Evolutionary conservation across 2,113 vertebrate genomes (phyloP), one percentile per base, ranked within the genome.

Genomic region (Myotis brandtii): DNA sequence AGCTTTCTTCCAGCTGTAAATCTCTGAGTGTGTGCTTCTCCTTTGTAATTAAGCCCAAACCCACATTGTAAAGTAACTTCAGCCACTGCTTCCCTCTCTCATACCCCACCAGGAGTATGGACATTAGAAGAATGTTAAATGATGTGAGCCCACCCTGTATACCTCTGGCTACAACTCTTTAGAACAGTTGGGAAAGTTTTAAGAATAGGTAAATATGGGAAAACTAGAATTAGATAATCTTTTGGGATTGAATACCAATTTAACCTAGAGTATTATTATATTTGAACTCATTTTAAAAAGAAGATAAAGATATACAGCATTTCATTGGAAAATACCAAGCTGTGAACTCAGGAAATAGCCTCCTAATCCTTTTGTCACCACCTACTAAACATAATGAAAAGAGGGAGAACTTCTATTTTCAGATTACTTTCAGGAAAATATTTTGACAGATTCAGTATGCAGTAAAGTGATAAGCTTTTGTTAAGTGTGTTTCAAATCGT

Each of bases 391-490:
- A 93, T 92, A 92, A 96, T 97, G 96, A 98, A 98, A 98, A 97
- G 97, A 97, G 80, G 46, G 86, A 97, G 66, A 96, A 97, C 85
- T 98, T 97, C 83, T 98, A 89, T 98, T 98, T 98, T 97, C 91
- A 76, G 91, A 95, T 98, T 97, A 95, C 86, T 98, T 97, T 91
- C 96, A 97, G 89, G 96, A 98, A 98, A 98, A 98, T 98, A 98
- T 98, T 99, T 98, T 98, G 98, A 98, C 84, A 97, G 96, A 93
- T 98, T 98, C 97, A 97, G 97, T 97, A 96, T 91, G 95, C 92
- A 93, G 90, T 83, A 64, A 96, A 98, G 97, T 94, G 97, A 98
- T 98, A 98, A 98, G 98, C 96, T 98, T 98, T 98, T 98, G 97
- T 98, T 98, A 97, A 87, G 91, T 93, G 66, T 96, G 96, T 98